Evolutionary conservation across 2,113 vertebrate species (phyloP).

Genomic region (Cottus gobio): DNA sequence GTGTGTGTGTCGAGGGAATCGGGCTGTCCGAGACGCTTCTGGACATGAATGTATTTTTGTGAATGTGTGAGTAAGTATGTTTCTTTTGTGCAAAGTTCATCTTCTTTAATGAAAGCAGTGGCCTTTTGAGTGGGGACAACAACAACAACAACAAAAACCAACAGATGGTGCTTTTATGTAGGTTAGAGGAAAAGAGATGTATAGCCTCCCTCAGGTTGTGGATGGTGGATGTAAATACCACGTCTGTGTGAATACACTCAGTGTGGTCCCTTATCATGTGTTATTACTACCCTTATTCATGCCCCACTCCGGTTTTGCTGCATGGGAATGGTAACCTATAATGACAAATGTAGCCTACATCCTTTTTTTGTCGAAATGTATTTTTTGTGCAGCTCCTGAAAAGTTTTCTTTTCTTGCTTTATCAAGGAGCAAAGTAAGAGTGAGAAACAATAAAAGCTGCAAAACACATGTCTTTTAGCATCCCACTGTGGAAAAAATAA

Average conservation of each 20-base stretch:
- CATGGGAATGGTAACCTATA: constrained; percentile 9
- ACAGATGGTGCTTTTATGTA: constrained; percentile 56
- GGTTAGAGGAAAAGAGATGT: constrained; percentile 44
- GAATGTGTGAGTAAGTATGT: constrained; percentile 22
- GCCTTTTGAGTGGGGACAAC: constrained; percentile 3
- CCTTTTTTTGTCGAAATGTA: background rate
- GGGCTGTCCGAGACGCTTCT: constrained; percentile 42
- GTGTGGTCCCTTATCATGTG: constrained; percentile 64
- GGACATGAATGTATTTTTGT: constrained; percentile 29
- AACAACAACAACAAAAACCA: background rate
- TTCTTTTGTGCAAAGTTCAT: constrained; percentile 26
- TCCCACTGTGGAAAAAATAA: constrained; percentile 71
- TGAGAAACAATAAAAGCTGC: constrained; percentile 59
- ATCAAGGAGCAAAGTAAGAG: constrained; percentile 16
- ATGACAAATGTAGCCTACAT: background rate
- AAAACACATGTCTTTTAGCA: constrained; percentile 69
- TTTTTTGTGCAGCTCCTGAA: constrained; percentile 23
- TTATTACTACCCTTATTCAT: constrained; percentile 58
- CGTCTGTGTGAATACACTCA: constrained; percentile 58
- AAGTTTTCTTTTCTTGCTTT: background rate
- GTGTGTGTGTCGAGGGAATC: constrained; percentile 24
- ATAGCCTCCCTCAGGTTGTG: constrained; percentile 46
- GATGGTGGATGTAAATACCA: constrained; percentile 35
- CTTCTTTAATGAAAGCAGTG: constrained; percentile 61
- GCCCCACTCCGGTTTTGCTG: constrained; percentile 20